phyloP scores from a whole-genome alignment of 2,888 invertebrate genomes.

The Oxyscelio sp. region DNA sequence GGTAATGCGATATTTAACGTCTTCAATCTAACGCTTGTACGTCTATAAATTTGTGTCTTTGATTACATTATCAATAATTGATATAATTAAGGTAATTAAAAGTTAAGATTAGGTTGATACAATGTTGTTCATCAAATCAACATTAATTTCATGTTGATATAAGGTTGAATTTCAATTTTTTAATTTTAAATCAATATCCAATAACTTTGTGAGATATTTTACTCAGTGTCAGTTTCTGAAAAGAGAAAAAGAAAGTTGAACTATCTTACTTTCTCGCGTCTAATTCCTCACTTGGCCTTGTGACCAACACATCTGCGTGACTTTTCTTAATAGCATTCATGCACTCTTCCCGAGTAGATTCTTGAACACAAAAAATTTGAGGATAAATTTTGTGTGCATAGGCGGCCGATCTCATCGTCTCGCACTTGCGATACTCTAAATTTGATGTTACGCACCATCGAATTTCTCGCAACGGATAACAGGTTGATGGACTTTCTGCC shows the following conservation, averaged over 20 bases:
- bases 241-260: constrained; percentile 27
- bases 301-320: constrained; percentile 92
- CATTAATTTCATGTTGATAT: no score
- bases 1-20: no score
- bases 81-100: no score
- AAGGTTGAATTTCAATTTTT: no score
- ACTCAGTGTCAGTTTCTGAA: no score
- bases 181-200: no score
- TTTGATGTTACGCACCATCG: constrained; percentile 91
- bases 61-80: no score
- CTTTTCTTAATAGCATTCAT: constrained; percentile 91
- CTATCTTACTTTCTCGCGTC: constrained; percentile 91
- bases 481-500: constrained; percentile 84
- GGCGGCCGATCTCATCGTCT: constrained; percentile 93
- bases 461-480: constrained; percentile 84
- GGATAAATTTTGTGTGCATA: constrained; percentile 94
- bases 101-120: no score
- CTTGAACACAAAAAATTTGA: constrained; percentile 93
- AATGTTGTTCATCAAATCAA: no score
- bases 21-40: no score
- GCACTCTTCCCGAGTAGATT: constrained; percentile 91
- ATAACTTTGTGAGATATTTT: no score
- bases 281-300: constrained; percentile 92
- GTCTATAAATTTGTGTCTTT: no score
- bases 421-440: constrained; percentile 93